Percentiles rank a stretch among this genome's conserved stretches.
Evolutionary conservation across 2,888 invertebrate genomes (phyloP).

Genomic region (Apodemia duryi): DNA sequence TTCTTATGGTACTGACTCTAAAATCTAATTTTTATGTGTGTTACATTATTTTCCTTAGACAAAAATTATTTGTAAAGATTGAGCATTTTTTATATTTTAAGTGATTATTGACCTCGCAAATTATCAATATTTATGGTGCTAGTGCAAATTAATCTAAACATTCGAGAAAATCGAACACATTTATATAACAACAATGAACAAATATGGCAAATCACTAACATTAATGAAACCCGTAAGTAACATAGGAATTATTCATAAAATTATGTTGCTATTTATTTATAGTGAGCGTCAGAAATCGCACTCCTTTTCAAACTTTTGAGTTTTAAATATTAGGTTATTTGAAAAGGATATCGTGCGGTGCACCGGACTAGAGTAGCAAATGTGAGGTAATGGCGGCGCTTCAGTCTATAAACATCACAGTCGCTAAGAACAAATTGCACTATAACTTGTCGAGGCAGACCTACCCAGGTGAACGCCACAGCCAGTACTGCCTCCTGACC

Average conservation of each 20-base stretch:
- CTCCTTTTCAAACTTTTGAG: slow-evolving; percentile 30
- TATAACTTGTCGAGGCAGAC: slow-evolving; percentile 67
- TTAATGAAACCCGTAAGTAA: slow-evolving; percentile 55
- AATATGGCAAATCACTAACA: slow-evolving; percentile 69
- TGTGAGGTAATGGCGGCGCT: slow-evolving; percentile 78
- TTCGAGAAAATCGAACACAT: slow-evolving; percentile 52
- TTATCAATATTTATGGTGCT: slow-evolving; percentile 48
- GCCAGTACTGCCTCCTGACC: slow-evolving; percentile 49
- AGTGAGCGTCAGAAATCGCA: slow-evolving; percentile 54
- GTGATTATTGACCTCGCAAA: slow-evolving; percentile 48
- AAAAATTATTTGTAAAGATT: slow-evolving; percentile 37
- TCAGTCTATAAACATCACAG: slow-evolving; percentile 85
- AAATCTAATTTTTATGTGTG: background rate
- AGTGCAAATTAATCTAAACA: slow-evolving; percentile 56
- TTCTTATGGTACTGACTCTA: background rate
- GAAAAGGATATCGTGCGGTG: slow-evolving; percentile 45
- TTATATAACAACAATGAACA: slow-evolving; percentile 64
- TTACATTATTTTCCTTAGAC: background rate
- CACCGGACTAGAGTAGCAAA: slow-evolving; percentile 74
- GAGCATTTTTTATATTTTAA: slow-evolving; percentile 66
- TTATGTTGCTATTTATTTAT: slow-evolving; percentile 30
- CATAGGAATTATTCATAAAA: slow-evolving; percentile 16
- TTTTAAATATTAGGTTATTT: slow-evolving; percentile 12
- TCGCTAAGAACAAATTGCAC: slow-evolving; percentile 80
- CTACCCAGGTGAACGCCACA: slow-evolving; percentile 43